These are phyloP conservation scores for Stenurella melanura DNA, from an alignment of 2,888 invertebrate genomes.

Conservation along the genomic window DNA sequence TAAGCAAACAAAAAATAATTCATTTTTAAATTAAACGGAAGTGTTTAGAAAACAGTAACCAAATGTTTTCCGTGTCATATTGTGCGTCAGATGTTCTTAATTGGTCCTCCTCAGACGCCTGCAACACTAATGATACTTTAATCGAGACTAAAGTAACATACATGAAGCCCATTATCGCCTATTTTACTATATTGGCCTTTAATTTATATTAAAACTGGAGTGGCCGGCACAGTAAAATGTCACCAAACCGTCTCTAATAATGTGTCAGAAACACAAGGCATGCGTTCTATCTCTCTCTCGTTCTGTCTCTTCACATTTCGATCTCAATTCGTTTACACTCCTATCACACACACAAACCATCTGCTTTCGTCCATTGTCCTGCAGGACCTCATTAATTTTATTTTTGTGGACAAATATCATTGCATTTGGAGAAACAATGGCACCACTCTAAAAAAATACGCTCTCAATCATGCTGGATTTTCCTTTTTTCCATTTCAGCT, in stretches of 20 bases:
- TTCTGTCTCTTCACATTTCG: slow-evolving; percentile 20
- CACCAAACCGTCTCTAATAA: slow-evolving; percentile 52
- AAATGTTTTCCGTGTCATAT: too few species aligned
- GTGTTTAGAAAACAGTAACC: too few species aligned
- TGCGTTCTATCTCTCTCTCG: slow-evolving; percentile 19
- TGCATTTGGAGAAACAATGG: slow-evolving; percentile 54
- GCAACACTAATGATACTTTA: not conserved
- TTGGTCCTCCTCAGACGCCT: too few species aligned
- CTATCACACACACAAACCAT: slow-evolving; percentile 51
- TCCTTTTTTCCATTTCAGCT: slow-evolving; percentile 27
- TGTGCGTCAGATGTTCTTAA: too few species aligned
- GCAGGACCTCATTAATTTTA: slow-evolving; percentile 56
- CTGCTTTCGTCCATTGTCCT: slow-evolving; percentile 55
- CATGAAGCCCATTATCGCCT: not conserved
- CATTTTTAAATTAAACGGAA: too few species aligned
- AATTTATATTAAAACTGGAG: slow-evolving; percentile 12
- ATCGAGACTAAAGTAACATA: not conserved
- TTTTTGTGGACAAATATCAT: slow-evolving; percentile 55
- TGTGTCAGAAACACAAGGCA: slow-evolving; percentile 53
- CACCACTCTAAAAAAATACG: slow-evolving; percentile 43
- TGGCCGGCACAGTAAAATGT: slow-evolving; percentile 43
- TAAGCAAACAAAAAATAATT: too few species aligned
- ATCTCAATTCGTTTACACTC: slow-evolving; percentile 41
- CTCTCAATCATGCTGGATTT: slow-evolving; percentile 40
- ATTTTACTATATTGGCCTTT: slow-evolving; percentile 10